These are phyloP conservation scores for Drosophila sturtevanti DNA, from an alignment of 1,140 invertebrate genomes.

Conservation along the genomic window DNA sequence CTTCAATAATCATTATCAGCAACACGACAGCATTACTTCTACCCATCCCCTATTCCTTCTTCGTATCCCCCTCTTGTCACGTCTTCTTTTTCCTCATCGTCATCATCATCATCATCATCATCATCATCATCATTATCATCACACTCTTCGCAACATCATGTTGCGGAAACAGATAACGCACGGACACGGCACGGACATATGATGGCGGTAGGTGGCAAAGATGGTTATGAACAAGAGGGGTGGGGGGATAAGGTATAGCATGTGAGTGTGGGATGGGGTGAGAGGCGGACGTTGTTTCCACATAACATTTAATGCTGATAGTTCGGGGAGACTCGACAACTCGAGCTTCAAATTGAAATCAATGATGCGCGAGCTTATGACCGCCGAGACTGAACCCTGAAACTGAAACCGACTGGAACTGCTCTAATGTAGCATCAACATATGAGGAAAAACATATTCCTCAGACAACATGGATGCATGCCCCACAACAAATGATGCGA, in stretches of 20 bases:
- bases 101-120: slow-evolving; percentile 23
- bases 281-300: slow-evolving; percentile 62
- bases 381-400: slow-evolving; percentile 34
- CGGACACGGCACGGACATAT: slow-evolving; percentile 64
- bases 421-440: slow-evolving; percentile 71
- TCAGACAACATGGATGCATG: slow-evolving; percentile 26
- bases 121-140: slow-evolving; percentile 46
- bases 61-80: neutral
- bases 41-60: slow-evolving; percentile 20
- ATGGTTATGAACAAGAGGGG: neutral
- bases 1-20: slow-evolving; percentile 80
- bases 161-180: slow-evolving; percentile 81
- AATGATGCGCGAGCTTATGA: slow-evolving; percentile 75
- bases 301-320: slow-evolving; percentile 80
- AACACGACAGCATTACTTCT: slow-evolving; percentile 47
- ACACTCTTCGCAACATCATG: slow-evolving; percentile 69
- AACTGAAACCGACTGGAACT: slow-evolving; percentile 9
- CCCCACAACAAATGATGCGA: slow-evolving; percentile 72
- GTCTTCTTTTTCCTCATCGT: no score
- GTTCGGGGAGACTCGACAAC: slow-evolving; percentile 47
- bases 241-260: neutral
- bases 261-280: neutral
- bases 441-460: slow-evolving; percentile 36
- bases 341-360: slow-evolving; percentile 79
- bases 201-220: slow-evolving; percentile 32